phyloP scores from a whole-genome alignment of 2,113 vertebrate species.

The Rhabdornis inornatus region DNA sequence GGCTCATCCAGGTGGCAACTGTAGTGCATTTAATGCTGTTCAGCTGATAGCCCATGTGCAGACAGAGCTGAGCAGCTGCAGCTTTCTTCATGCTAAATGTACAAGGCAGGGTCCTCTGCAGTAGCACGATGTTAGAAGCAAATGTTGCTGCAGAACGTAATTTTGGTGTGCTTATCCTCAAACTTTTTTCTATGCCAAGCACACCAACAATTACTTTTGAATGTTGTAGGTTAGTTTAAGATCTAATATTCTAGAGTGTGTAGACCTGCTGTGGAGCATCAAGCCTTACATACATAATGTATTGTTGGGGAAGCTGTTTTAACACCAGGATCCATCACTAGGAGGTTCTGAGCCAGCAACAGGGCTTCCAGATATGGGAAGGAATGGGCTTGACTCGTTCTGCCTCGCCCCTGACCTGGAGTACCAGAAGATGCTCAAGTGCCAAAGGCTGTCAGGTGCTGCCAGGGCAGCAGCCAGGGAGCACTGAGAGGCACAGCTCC shows the following conservation, averaged over 20 bases:
- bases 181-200: background rate
- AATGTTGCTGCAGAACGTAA: background rate
- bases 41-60: background rate
- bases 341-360: background rate
- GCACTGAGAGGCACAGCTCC: background rate
- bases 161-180: background rate
- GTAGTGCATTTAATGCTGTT: background rate
- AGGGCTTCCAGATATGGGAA: background rate
- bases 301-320: background rate
- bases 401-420: background rate
- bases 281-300: background rate
- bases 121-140: background rate
- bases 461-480: background rate
- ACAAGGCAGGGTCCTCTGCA: background rate
- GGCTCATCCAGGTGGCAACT: background rate
- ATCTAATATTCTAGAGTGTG: background rate
- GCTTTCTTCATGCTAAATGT: background rate
- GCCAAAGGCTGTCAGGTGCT: background rate
- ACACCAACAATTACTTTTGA: background rate
- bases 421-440: background rate
- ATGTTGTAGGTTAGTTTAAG: background rate
- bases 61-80: background rate
- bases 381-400: rapidly evolving
- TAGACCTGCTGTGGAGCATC: background rate
- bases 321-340: background rate